Evolutionary conservation across 2,888 invertebrate genomes (phyloP), one percentile per base, ranked within the genome.

Genomic region (Eupithecia abbreviata): DNA sequence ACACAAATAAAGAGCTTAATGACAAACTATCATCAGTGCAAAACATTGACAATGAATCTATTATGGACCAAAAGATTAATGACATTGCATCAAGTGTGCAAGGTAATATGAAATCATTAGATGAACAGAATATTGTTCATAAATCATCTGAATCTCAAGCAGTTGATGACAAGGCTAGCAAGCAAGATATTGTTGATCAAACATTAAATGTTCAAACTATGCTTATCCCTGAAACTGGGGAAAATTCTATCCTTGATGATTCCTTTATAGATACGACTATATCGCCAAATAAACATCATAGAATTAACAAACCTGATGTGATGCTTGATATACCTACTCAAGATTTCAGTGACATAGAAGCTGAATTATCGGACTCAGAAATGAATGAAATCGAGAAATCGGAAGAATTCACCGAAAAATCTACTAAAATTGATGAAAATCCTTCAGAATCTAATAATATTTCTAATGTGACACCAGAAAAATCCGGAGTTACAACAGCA

Each of bases 241-340:
- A 49, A 69, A 69, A 45, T n/a, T 30, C 45, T n/a, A 13, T 66
- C 7, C 5, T 15, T 42, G 42, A 75, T 62, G 73, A 79, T 72
- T 75, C 77, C 3, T 76, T 69, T 4, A 18, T 68, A 15, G 74
- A 76, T 45, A 30, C 65, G 47, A 70, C 72, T 41, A 81, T 79
- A 6, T 75, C 73, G 30, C 81, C 80, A 10, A 82, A 81, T 51
- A 72, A 77, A 58, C 85, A 86, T 15, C 91, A 92, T 80, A 84
- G 86, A 3, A 81, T 93, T 3, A 88, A 87, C n/a, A 88, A 88
- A 83, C 93, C 93, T 2, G 90, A 94, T 82, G 84, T 88, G 12
- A 94, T 94, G 93, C 78, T 93, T 62, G 91, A 93, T 81, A 93
- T 94, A 83, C 93, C 93, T 6, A 88, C 87, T 1, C 92, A 92